Conservation (phyloP, 2,888 invertebrate species). For the Drosophila barbarae region DNA sequence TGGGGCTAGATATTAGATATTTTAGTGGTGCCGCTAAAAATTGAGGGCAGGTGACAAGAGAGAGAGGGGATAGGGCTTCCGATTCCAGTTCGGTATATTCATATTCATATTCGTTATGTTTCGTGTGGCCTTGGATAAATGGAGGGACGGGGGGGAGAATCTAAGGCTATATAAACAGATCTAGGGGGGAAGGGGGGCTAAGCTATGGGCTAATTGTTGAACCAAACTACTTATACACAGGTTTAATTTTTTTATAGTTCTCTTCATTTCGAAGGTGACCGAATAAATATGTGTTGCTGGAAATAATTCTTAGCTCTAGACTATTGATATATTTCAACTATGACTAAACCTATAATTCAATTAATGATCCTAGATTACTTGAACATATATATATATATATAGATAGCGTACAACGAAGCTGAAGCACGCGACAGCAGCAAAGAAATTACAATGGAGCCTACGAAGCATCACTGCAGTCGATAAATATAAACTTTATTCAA, state of each 20-base stretch:
- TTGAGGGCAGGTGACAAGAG: conserved; percentile 16
- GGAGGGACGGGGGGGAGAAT: neutral
- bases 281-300: conserved; percentile 13
- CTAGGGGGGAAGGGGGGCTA: conserved; percentile 5
- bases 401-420: conserved; percentile 47
- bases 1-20: conserved; percentile 7
- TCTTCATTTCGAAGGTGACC: conserved; percentile 22
- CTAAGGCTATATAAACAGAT: conserved; percentile 20
- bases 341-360: conserved; percentile 44
- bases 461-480: conserved; percentile 24
- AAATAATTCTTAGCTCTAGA: conserved; percentile 30
- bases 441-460: conserved; percentile 28
- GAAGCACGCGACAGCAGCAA: conserved; percentile 56
- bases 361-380: conserved; percentile 24
- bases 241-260: neutral
- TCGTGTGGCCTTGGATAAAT: conserved; percentile 21
- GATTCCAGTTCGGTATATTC: conserved; percentile 15
- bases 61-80: conserved; percentile 4
- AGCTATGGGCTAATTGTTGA: conserved; percentile 31
- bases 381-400: conserved; percentile 7
- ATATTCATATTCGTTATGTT: conserved; percentile 29
- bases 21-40: conserved; percentile 45
- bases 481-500: neutral
- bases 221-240: conserved; percentile 57
- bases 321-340: conserved; percentile 44